These are phyloP conservation scores for Bovichtus diacanthus DNA, from an alignment of 2,797 vertebrate species.

Conservation along the genomic window DNA sequence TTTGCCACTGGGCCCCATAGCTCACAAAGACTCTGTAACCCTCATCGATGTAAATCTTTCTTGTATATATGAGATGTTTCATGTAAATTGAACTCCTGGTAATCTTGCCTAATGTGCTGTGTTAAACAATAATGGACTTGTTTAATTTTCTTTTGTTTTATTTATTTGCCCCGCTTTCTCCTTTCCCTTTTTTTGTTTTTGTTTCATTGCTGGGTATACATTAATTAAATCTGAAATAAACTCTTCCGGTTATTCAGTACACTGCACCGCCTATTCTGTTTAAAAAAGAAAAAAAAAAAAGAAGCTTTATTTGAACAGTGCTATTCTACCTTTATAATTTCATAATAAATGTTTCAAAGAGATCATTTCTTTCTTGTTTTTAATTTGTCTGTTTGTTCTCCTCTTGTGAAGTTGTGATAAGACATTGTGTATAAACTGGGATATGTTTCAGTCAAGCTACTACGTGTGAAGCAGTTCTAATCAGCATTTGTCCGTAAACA, in stretches of 20 bases:
- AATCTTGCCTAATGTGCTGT: slow-evolving; percentile 90
- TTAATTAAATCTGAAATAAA: slow-evolving; percentile 82
- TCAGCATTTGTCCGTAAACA: slow-evolving; percentile 49
- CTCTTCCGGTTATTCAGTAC: slow-evolving; percentile 74
- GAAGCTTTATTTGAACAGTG: slow-evolving; percentile 85
- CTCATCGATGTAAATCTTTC: slow-evolving; percentile 83
- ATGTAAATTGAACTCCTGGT: slow-evolving; percentile 88
- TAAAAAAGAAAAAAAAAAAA: no score
- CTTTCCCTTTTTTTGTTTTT: slow-evolving; percentile 48
- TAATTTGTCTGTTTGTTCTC: slow-evolving; percentile 71
- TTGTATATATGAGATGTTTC: slow-evolving; percentile 88
- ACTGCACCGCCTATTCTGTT: slow-evolving; percentile 77
- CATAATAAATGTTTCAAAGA: slow-evolving; percentile 90
- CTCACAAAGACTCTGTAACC: slow-evolving; percentile 79
- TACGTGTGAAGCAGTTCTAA: slow-evolving; percentile 46
- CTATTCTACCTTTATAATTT: slow-evolving; percentile 87
- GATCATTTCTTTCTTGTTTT: slow-evolving; percentile 77
- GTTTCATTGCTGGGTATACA: slow-evolving; percentile 73
- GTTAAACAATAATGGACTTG: slow-evolving; percentile 86
- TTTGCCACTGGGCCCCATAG: slow-evolving; percentile 69
- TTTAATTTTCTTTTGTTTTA: slow-evolving; percentile 68
- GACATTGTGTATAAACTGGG: slow-evolving; percentile 43
- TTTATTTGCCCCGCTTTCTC: slow-evolving; percentile 64
- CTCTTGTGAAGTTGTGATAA: slow-evolving; percentile 57
- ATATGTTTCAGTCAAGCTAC: slow-evolving; percentile 47